Evolutionary conservation across 2,113 vertebrate species (phyloP).

Genomic region (Takifugu flavidus): DNA sequence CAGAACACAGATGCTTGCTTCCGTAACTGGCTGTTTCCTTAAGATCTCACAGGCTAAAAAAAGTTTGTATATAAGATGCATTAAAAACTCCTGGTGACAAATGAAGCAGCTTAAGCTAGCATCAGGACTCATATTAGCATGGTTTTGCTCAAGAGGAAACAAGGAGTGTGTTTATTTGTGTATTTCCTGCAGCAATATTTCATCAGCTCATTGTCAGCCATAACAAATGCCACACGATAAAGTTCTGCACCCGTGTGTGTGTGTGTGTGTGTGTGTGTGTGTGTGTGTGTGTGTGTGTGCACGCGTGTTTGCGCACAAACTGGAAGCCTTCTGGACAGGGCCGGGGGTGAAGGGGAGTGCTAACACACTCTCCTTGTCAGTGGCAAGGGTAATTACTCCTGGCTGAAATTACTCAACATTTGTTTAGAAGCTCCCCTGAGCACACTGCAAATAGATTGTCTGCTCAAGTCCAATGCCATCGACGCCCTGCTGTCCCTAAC

Average conservation of each 20-base stretch:
- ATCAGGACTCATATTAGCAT: not conserved
- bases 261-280: conserved; percentile 37
- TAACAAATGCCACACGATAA: conserved; percentile 84
- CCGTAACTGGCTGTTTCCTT: no score
- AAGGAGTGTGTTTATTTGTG: no score
- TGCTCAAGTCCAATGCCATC: conserved; percentile 97
- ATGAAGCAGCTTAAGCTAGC: no score
- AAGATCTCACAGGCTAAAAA: no score
- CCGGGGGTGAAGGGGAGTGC: conserved; percentile 98
- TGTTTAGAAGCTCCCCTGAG: conserved; percentile 99
- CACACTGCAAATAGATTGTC: conserved; percentile 99
- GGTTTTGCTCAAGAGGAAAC: conserved; percentile 1
- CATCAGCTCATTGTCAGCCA: conserved; percentile 14
- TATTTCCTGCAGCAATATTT: conserved; percentile 23
- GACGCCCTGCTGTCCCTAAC: conserved; percentile 87
- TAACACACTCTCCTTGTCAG: conserved; percentile 98
- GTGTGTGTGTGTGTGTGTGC: not conserved
- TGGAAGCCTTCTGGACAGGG: conserved; percentile 90
- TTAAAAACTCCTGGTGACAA: no score
- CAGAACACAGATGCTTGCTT: not conserved
- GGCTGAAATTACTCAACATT: conserved; percentile 99
- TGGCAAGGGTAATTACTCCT: conserved; percentile 99
- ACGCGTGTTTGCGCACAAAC: conserved; percentile 32
- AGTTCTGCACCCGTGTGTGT: conserved; percentile 36
- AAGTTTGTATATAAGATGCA: no score